Percentiles rank a stretch among this genome's conserved stretches.
phyloP scores from a whole-genome alignment of 30 jellyfish, hydroid and myxozoan species.

The Turritopsis rubra region DNA sequence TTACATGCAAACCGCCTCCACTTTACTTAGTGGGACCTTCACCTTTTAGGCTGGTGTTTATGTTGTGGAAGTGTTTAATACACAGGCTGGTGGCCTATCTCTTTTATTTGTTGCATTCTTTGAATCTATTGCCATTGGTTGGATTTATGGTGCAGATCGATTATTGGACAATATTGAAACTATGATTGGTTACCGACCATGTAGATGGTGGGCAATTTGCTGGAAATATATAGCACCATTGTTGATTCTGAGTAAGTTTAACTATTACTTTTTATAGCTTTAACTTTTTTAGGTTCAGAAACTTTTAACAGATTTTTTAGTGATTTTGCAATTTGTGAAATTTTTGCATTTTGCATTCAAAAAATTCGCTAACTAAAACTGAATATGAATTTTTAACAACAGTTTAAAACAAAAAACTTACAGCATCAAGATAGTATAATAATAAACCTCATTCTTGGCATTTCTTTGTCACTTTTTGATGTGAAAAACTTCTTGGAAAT shows the following conservation, averaged over 20 bases:
- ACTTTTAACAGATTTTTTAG: neutral
- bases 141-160: conserved; percentile 88
- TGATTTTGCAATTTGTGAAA: no score
- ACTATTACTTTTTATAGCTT: neutral
- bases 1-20: no score
- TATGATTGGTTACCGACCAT: conserved; percentile 88
- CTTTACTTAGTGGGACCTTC: no score
- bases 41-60: conserved; percentile 78
- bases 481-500: no score
- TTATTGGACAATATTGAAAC: conserved; percentile 51
- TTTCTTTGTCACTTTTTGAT: no score
- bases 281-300: neutral
- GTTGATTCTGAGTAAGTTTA: conserved; percentile 21
- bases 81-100: conserved; percentile 87
- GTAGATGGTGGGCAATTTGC: conserved; percentile 80
- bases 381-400: no score
- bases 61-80: conserved; percentile 66
- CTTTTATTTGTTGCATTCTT: conserved; percentile 63
- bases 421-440: no score
- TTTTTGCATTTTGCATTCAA: no score
- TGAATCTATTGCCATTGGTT: conserved; percentile 76
- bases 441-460: no score
- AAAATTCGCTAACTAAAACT: no score
- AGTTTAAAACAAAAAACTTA: no score
- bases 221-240: conserved; percentile 76